Conservation (phyloP, 2,113 vertebrate species). For the Pholis gunnellus region DNA sequence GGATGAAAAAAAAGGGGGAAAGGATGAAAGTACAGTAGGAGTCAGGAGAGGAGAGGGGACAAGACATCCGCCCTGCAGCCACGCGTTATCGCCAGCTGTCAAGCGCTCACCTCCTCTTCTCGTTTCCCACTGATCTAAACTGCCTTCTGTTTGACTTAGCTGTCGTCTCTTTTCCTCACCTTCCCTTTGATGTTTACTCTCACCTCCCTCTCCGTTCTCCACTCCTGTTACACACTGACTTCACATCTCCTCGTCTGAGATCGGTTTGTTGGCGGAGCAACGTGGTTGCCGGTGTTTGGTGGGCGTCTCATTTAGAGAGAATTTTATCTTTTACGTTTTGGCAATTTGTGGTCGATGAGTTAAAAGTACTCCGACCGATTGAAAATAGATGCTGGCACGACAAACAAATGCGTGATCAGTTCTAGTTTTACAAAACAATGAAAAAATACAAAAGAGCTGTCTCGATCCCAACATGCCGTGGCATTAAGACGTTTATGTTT, state of each 20-base stretch:
- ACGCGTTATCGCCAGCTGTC: conserved; percentile 65
- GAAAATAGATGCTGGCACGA: conserved; percentile 26
- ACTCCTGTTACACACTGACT: conserved; percentile 25
- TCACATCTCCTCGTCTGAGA: conserved; percentile 24
- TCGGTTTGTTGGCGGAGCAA: conserved; percentile 6
- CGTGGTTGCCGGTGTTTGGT: conserved; percentile 5
- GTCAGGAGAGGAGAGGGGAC: conserved; percentile 41
- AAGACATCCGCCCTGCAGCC: conserved; percentile 61
- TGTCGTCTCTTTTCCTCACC: conserved; percentile 54
- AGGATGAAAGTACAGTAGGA: conserved; percentile 47
- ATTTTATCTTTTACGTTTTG: background rate
- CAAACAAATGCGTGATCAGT: conserved; percentile 40
- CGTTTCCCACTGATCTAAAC: conserved; percentile 41
- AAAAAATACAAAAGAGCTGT: conserved; percentile 41
- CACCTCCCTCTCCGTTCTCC: conserved; percentile 40
- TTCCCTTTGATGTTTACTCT: conserved; percentile 62
- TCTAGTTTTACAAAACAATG: conserved; percentile 21
- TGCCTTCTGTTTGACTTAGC: conserved; percentile 35
- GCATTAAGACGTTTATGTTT: conserved; percentile 61
- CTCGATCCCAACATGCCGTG: conserved; percentile 50
- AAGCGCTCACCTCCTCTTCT: conserved; percentile 27
- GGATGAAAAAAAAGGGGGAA: conserved; percentile 36
- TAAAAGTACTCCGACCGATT: conserved; percentile 19
- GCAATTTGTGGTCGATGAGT: conserved; percentile 9
- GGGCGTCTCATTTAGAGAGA: conserved; percentile 39